These are phyloP conservation scores for Ferdinandea cuprea DNA, from an alignment of 2,888 invertebrate species.

Conservation along the genomic window DNA sequence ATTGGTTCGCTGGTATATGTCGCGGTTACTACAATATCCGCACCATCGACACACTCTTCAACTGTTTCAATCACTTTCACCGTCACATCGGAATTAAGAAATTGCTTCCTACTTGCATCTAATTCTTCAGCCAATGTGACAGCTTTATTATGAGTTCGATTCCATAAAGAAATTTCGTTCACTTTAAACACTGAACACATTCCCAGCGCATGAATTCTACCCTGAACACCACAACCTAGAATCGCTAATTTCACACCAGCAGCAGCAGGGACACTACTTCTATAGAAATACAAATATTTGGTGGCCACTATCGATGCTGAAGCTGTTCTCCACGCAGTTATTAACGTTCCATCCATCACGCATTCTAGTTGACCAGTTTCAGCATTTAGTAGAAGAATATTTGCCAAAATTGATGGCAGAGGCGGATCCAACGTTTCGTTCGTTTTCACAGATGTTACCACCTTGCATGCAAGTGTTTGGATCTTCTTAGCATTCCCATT, in stretches of 20 bases:
- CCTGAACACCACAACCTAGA: slow-evolving; percentile 85
- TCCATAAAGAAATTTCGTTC: slow-evolving; percentile 85
- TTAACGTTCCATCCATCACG: slow-evolving; percentile 84
- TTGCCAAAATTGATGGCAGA: slow-evolving; percentile 83
- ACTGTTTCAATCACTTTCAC: slow-evolving; percentile 77
- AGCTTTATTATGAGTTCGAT: slow-evolving; percentile 82
- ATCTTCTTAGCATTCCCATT: slow-evolving; percentile 28
- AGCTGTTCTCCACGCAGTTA: slow-evolving; percentile 85
- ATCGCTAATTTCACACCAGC: slow-evolving; percentile 79
- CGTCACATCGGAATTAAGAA: slow-evolving; percentile 66
- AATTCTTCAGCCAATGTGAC: slow-evolving; percentile 80
- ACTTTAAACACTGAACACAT: slow-evolving; percentile 83
- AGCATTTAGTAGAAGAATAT: slow-evolving; percentile 83
- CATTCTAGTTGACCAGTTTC: slow-evolving; percentile 83
- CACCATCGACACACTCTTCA: slow-evolving; percentile 84
- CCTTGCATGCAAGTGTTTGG: slow-evolving; percentile 83
- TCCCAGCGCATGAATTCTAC: slow-evolving; percentile 84
- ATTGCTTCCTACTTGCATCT: slow-evolving; percentile 70
- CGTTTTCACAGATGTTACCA: slow-evolving; percentile 83
- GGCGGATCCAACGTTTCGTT: slow-evolving; percentile 80
- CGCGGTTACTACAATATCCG: slow-evolving; percentile 86
- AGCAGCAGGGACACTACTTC: slow-evolving; percentile 75
- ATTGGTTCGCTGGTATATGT: slow-evolving; percentile 84
- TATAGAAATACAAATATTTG: slow-evolving; percentile 83
- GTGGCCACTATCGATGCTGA: slow-evolving; percentile 85